Conservation (phyloP, 30 jellyfish, hydroid and myxozoan species). For the Turritopsis rubra region DNA sequence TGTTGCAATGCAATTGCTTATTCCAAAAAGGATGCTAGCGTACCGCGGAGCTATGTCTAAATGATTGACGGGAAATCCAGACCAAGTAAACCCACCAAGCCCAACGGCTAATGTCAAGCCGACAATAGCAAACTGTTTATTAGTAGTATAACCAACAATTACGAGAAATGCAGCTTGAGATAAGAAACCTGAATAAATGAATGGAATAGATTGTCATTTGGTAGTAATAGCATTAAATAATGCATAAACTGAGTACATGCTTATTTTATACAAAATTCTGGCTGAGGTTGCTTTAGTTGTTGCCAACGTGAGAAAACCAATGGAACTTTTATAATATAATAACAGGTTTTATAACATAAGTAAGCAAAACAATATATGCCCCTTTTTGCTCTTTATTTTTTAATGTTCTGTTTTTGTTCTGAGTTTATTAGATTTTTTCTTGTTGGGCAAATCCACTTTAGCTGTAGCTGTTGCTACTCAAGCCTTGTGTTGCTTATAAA, state of each 20-base stretch:
- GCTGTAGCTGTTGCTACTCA: no score
- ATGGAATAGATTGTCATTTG: neutral
- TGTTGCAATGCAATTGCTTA: conserved; percentile 88
- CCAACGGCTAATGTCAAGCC: conserved; percentile 89
- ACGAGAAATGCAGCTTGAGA: conserved; percentile 64
- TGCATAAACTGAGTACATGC: no score
- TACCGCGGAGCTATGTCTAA: conserved; percentile 88
- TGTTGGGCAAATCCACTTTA: no score
- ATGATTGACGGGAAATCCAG: conserved; percentile 89
- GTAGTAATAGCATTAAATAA: neutral
- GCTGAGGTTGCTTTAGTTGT: no score
- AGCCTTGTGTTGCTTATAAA: no score
- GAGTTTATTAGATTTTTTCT: no score
- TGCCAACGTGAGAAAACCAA: no score
- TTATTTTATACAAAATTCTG: neutral
- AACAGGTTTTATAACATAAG: no score
- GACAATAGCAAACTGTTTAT: conserved; percentile 48
- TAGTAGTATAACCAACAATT: conserved; percentile 70
- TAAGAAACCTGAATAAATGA: conserved; percentile 48
- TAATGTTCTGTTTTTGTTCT: no score
- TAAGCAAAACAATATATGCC: no score
- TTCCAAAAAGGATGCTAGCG: conserved; percentile 86
- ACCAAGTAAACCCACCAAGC: conserved; percentile 86
- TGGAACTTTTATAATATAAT: no score
- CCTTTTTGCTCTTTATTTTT: no score